Percentiles rank a stretch among this genome's conserved stretches.
phyloP scores from a whole-genome alignment of 2,797 vertebrate species.

The Bovichtus variegatus region DNA sequence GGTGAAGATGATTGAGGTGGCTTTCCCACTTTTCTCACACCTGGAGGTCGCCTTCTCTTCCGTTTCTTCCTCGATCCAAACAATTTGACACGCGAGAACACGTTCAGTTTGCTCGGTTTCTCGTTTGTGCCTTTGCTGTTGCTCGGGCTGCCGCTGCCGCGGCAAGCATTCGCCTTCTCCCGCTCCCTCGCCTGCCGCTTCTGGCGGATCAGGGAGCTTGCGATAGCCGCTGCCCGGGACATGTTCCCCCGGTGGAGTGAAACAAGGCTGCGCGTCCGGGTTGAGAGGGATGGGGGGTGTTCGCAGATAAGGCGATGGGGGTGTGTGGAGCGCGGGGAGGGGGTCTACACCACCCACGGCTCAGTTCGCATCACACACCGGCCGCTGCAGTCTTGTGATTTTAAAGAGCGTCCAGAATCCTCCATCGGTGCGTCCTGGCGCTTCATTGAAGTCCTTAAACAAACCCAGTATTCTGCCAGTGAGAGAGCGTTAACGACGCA shows the following conservation, averaged over 20 bases:
- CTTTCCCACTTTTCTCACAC: slow-evolving; percentile 75
- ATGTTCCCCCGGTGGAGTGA: slow-evolving; percentile 65
- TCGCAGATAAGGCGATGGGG: slow-evolving; percentile 43
- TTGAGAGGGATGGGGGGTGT: slow-evolving; percentile 27
- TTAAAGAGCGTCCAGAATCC: slow-evolving; percentile 64
- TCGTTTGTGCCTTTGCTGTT: slow-evolving; percentile 95
- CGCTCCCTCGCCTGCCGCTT: slow-evolving; percentile 97
- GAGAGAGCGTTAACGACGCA: slow-evolving; percentile 41
- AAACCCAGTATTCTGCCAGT: slow-evolving; percentile 52
- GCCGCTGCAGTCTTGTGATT: slow-evolving; percentile 67
- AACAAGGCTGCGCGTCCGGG: slow-evolving; percentile 77
- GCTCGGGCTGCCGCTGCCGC: slow-evolving; percentile 95
- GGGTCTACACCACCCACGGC: slow-evolving; percentile 75
- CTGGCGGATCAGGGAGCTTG: slow-evolving; percentile 99
- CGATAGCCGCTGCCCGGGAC: slow-evolving; percentile 97
- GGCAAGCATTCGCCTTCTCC: slow-evolving; percentile 95
- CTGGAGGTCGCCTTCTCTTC: slow-evolving; percentile 93
- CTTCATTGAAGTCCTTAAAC: slow-evolving; percentile 56
- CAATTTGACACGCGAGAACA: slow-evolving; percentile 98
- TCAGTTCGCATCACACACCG: slow-evolving; percentile 78
- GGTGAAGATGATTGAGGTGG: slow-evolving; percentile 41
- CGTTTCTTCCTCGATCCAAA: slow-evolving; percentile 97
- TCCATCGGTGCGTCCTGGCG: slow-evolving; percentile 74
- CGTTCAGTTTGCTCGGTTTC: slow-evolving; percentile 94
- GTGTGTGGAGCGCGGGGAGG: slow-evolving; percentile 32